Evolutionary conservation across 2,888 invertebrate genomes (phyloP).

Genomic region (Chrysodeixis includens): DNA sequence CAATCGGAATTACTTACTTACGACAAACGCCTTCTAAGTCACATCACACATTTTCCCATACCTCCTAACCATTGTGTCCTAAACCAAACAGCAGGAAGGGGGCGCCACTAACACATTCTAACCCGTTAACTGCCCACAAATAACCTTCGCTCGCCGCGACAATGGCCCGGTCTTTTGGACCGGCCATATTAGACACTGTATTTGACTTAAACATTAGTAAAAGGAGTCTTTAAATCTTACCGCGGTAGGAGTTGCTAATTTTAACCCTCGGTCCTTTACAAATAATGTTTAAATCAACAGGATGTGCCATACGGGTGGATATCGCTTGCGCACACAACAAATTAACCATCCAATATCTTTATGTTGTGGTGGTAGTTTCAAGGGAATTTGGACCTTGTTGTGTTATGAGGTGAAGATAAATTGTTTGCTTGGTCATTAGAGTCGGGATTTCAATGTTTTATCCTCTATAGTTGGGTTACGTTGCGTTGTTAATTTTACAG

Average conservation of each 20-base stretch:
- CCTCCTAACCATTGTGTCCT: neutral
- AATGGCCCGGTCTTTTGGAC: conserved; percentile 49
- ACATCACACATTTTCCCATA: neutral
- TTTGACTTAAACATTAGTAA: conserved; percentile 54
- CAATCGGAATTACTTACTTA: neutral
- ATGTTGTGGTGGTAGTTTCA: conserved; percentile 31
- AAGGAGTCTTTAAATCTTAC: conserved; percentile 70
- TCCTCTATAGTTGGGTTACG: conserved; percentile 56
- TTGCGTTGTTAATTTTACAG: conserved; percentile 60
- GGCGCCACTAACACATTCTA: conserved; percentile 56
- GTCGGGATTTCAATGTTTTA: conserved; percentile 76
- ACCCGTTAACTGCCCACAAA: conserved; percentile 62
- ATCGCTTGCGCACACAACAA: conserved; percentile 10
- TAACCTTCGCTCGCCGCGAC: conserved; percentile 42
- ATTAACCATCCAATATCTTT: conserved; percentile 39
- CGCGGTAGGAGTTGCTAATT: conserved; percentile 87
- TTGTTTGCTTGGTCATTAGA: conserved; percentile 78
- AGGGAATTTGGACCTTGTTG: conserved; percentile 55
- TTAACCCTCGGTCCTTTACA: conserved; percentile 78
- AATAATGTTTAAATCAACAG: conserved; percentile 79
- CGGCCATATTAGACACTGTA: conserved; percentile 54
- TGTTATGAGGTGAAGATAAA: conserved; percentile 66
- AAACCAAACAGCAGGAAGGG: conserved; percentile 12
- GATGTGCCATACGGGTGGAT: conserved; percentile 58
- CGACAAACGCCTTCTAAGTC: neutral